phyloP scores from a whole-genome alignment of 2,113 vertebrate genomes.

The Nothocercus nigrocapillus region DNA sequence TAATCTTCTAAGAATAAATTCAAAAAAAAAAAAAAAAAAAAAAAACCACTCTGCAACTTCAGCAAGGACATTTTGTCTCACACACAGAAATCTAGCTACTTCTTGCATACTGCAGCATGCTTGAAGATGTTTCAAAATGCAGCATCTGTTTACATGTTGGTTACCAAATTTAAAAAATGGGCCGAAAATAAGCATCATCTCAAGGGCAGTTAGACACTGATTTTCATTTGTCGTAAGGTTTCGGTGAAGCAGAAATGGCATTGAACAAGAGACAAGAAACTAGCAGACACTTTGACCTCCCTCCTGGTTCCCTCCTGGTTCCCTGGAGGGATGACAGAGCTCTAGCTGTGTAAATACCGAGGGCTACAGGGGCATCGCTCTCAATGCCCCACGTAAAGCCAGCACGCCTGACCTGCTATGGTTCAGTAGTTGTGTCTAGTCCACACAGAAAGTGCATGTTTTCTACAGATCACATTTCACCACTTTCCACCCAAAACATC shows the following conservation, averaged over 20 bases:
- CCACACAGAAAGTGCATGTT: rapidly evolving
- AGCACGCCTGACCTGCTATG: neutral
- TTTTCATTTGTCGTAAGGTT: neutral
- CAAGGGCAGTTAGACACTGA: neutral
- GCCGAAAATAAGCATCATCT: neutral
- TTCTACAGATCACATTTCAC: neutral
- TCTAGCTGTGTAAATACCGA: neutral
- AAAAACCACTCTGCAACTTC: neutral
- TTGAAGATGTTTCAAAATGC: neutral
- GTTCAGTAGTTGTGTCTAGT: neutral
- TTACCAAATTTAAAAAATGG: neutral
- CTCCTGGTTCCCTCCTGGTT: neutral
- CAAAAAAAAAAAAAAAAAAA: neutral
- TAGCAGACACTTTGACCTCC: neutral
- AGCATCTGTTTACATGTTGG: rapidly evolving
- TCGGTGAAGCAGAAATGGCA: neutral
- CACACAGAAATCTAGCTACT: neutral
- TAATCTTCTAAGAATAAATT: neutral
- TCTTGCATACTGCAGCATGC: neutral
- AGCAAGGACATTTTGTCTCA: neutral
- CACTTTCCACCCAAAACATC: neutral
- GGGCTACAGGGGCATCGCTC: neutral
- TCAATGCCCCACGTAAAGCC: neutral
- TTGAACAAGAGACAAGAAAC: neutral
- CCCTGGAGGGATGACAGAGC: neutral